Evolutionary conservation across 2,888 invertebrate genomes (phyloP).

Genomic region (Augiades crinisus): DNA sequence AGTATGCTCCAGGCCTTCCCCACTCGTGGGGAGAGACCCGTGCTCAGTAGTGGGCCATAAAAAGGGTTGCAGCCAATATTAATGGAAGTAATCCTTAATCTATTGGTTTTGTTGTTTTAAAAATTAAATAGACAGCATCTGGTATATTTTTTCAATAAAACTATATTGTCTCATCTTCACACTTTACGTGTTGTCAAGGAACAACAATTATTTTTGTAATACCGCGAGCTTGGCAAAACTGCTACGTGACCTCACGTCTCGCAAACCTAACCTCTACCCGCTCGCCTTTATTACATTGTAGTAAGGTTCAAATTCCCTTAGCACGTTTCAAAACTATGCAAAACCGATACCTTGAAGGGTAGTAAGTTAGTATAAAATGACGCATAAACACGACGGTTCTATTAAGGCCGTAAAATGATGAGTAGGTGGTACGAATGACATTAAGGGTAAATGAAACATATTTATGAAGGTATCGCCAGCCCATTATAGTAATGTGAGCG

Average conservation of each 20-base stretch:
- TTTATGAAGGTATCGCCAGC: neutral
- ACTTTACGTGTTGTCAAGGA: constrained; percentile 2
- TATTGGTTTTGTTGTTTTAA: no score
- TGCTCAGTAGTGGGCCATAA: no score
- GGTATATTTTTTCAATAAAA: no score
- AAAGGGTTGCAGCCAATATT: no score
- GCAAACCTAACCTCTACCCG: neutral
- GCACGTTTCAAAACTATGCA: constrained; percentile 7
- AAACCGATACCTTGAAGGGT: constrained; percentile 19
- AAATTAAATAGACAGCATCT: no score
- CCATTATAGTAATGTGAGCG: neutral
- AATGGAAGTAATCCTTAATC: no score
- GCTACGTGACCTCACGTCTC: constrained; percentile 21
- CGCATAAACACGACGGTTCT: constrained; percentile 20
- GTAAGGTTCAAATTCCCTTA: constrained; percentile 16
- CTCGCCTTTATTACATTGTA: neutral
- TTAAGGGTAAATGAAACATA: constrained; percentile 13
- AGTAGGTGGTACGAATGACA: constrained; percentile 17
- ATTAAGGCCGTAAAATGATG: constrained; percentile 16
- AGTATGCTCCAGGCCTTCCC: no score
- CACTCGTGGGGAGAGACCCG: no score
- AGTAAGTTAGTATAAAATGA: constrained; percentile 22
- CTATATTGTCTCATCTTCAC: constrained; percentile 12
- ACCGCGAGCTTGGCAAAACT: constrained; percentile 22
- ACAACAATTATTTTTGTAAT: constrained; percentile 27